phyloP scores from a whole-genome alignment of 2,113 vertebrate species.

The Scartelaos histophorus region DNA sequence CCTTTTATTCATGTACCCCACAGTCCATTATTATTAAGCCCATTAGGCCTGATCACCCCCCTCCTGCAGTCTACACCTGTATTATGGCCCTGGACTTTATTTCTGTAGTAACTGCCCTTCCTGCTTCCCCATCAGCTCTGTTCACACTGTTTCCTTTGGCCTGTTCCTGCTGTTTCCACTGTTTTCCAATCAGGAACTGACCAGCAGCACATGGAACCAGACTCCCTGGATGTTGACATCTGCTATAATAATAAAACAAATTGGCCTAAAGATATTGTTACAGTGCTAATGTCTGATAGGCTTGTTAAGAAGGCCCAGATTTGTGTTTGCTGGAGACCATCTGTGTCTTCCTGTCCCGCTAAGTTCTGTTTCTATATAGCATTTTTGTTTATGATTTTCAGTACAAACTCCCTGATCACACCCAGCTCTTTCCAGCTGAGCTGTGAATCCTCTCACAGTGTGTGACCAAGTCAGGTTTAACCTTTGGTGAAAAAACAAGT shows the following conservation, averaged over 20 bases:
- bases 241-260: constrained; percentile 7
- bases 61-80: constrained; percentile 40
- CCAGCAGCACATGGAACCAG: constrained; percentile 27
- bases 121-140: constrained; percentile 59
- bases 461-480: not conserved
- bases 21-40: not conserved
- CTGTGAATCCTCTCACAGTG: constrained; percentile 45
- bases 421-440: constrained; percentile 51
- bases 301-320: constrained; percentile 5
- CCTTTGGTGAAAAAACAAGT: not conserved
- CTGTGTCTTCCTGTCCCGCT: constrained; percentile 72
- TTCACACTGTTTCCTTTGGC: constrained; percentile 51
- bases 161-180: constrained; percentile 70
- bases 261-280: constrained; percentile 31
- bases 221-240: not conserved
- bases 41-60: not conserved
- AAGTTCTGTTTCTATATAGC: constrained; percentile 36
- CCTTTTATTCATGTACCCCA: not conserved
- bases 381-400: constrained; percentile 49
- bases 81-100: constrained; percentile 11
- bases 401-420: constrained; percentile 51
- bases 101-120: constrained; percentile 56
- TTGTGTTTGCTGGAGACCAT: constrained; percentile 69
- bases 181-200: constrained; percentile 61
- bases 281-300: constrained; percentile 56